Base-by-base conservation (phyloP, 2,113 vertebrate species). In the Clarias gariepinus region DNA sequence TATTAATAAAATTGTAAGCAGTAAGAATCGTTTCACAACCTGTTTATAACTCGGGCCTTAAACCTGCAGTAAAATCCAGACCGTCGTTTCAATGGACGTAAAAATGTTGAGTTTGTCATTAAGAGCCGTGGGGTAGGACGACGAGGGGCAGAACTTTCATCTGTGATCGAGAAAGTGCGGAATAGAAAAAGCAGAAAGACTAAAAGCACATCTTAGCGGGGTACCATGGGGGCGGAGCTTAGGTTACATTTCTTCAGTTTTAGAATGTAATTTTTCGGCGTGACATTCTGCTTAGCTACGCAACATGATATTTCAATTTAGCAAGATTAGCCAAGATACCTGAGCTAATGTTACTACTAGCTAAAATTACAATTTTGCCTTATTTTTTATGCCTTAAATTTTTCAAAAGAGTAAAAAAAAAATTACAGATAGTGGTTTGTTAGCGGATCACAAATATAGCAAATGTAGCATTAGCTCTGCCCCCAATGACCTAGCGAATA, bases 11-110 rank as follows among this genome's bases (percentile, higher is more conserved):
- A 66, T 15, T 18, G 63, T 47, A 61, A 58, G 2, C 28, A 11
- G 36, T 25, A n/a, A 52, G 18, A 69, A 76, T 23, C 13, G 3
- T 52, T 3, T 10, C 2, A 3, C 18, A 21, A 6, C 16, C 30
- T 3, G 69, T 41, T 71, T 71, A 19, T 33, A 21, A 9, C 69
- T 23, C 71, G 11, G 41, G 2, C 25, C 41, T 28, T 78, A 19
- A 55, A 79, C n/a, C 57, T 81, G 18, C 21, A 63, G 16, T n/a
- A 47, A 64, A 47, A 64, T 66, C 52, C 81, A 66, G 80, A 66
- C 80, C 52, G 21, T 23, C 41, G 28, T n/a, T 41, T 47, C 47
- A 81, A 47, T 2, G 1, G n/a, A 10, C 41, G 15, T 63, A 81
- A 25, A 81, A 25, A 33, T 0, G 57, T 13, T 0, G 10, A 80